Evolutionary conservation across 1,140 invertebrate genomes (phyloP), one percentile per base, ranked within the genome.

Genomic region (Limonius californicus): DNA sequence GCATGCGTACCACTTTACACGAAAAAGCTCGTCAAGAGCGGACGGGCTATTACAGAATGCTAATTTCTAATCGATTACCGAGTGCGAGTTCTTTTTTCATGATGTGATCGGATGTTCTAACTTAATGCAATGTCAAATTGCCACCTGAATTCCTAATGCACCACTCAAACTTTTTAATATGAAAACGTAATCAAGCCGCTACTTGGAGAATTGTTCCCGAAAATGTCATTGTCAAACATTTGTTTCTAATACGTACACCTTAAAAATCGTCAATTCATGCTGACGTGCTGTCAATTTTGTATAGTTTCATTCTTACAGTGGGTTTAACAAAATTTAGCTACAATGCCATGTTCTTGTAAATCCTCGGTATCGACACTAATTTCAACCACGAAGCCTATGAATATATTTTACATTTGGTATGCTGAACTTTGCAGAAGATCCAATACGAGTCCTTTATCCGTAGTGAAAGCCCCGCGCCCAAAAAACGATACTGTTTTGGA

Each of bases 401-500:
- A 73, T 62, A 67, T 76, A 7, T 76, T 77, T 62, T 75, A 74
- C 57, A 67, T 77, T 8, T 76, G 74, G 74, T 77, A 77, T 59
- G 54, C 68, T 7, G 75, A 77, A 60, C 60, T 77, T 18, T 77
- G 75, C 66, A 67, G 74, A 27, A 68, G 75, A 7, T 30, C 68
- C n/a, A 76, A 74, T 47, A 68, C 65, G 9, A 71, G 55, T 53
- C 72, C 75, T 19, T 55, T 73, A 18, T 57, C 68, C 11, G 60
- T 61, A 8, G 68, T 75, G 1, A 75, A 75, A 63, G 69, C 72
- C 12, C 65, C 72, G 1, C 80, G 78, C 61, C 72, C 72, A 2
- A 80, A 77, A 64, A 72, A 72, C 32, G 76, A 75, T 30, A 77
- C 72, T 1, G 62, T 81, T 4, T 63, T 88, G 54, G 85, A 87